Conservation (phyloP, 2,888 invertebrate genomes). For the Chymomyza amoena region DNA sequence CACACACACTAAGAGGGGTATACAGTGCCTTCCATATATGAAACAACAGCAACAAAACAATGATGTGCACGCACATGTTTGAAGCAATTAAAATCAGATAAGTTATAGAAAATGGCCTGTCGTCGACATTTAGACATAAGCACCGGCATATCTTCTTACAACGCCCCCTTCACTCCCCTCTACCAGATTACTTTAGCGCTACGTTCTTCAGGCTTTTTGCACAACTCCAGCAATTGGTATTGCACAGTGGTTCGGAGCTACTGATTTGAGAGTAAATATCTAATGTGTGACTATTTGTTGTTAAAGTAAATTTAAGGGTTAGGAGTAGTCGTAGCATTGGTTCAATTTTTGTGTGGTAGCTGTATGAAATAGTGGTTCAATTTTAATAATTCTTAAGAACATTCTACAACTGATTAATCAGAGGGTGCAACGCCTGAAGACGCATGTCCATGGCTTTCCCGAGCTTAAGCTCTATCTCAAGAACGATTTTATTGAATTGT, state of each 20-base stretch:
- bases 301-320: too few relatives aligned
- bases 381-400: too few relatives aligned
- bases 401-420: too few relatives aligned
- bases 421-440: too few relatives aligned
- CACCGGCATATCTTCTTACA: neutral
- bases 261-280: too few relatives aligned
- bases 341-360: too few relatives aligned
- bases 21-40: neutral
- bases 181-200: neutral
- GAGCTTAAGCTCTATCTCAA: too few relatives aligned
- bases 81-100: conserved; percentile 76
- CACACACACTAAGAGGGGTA: conserved; percentile 5
- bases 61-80: conserved; percentile 57
- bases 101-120: conserved; percentile 71
- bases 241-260: neutral
- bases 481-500: too few relatives aligned
- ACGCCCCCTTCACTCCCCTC: neutral
- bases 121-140: conserved; percentile 69
- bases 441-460: too few relatives aligned
- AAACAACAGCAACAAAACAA: conserved; percentile 20
- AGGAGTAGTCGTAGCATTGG: too few relatives aligned
- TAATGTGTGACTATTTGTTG: too few relatives aligned
- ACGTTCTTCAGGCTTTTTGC: neutral
- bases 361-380: too few relatives aligned
- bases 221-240: neutral